phyloP scores from a whole-genome alignment of 1,140 invertebrate genomes.

The Cyclargus thomasi region DNA sequence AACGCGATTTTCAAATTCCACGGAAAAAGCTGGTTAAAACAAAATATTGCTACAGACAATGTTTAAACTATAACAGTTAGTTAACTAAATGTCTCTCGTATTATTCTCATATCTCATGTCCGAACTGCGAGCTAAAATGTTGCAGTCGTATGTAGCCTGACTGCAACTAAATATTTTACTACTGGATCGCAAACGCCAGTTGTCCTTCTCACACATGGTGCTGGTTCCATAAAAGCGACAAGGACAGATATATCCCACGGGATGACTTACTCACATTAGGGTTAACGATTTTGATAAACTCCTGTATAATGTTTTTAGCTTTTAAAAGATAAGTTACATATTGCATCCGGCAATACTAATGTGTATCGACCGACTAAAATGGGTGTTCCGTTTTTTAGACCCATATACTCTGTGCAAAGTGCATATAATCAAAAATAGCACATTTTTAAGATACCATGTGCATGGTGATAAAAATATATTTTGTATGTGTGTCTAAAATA shows the following conservation, averaged over 20 bases:
- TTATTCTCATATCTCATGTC: not conserved
- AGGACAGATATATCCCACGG: not conserved
- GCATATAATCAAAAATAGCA: no score
- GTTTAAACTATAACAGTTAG: not conserved
- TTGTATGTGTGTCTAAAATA: no score
- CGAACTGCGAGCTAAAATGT: slow-evolving; percentile 5
- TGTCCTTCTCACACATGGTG: not conserved
- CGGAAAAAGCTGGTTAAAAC: no score
- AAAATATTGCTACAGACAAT: no score
- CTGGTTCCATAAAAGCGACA: not conserved
- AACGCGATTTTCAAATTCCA: no score
- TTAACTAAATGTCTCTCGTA: not conserved
- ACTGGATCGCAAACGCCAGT: not conserved
- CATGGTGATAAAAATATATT: no score
- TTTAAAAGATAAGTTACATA: not conserved
- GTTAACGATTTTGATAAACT: not conserved
- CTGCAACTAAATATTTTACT: slow-evolving; percentile 9
- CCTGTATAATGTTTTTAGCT: not conserved
- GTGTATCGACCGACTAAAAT: no score
- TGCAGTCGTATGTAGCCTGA: not conserved
- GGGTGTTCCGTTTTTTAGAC: no score
- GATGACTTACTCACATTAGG: slow-evolving; percentile 4
- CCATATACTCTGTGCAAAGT: no score
- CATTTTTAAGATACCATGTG: no score
- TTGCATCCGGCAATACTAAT: no score